phyloP scores from a whole-genome alignment of 2,113 vertebrate genomes.

The Meles meles region DNA sequence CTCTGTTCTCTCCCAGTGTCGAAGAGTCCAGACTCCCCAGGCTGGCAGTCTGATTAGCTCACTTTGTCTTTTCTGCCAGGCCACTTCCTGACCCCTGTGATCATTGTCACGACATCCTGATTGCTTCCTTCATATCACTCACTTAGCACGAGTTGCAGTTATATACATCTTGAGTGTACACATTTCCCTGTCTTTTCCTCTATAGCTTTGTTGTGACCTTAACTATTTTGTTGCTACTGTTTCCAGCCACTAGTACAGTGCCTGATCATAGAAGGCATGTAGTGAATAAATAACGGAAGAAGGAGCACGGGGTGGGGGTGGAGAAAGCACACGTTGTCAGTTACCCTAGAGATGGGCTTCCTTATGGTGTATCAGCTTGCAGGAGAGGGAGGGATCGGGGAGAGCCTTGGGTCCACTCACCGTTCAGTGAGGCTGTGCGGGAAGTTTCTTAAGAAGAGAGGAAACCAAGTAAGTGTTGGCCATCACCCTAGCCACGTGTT shows the following conservation, averaged over 20 bases:
- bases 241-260: background rate
- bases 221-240: background rate
- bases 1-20: background rate
- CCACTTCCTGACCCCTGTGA: background rate
- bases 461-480: background rate
- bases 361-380: background rate
- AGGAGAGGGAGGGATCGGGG: background rate
- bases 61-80: background rate
- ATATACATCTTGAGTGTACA: background rate
- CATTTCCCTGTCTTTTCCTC: background rate
- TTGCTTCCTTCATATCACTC: background rate
- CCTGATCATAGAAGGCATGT: background rate
- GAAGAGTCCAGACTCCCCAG: background rate
- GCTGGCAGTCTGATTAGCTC: background rate
- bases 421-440: background rate
- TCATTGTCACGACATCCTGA: background rate
- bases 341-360: background rate
- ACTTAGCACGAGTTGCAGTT: background rate
- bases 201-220: background rate
- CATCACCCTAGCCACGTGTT: background rate
- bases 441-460: background rate
- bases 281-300: background rate
- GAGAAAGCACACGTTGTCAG: rapidly evolving
- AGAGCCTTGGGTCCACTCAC: background rate
- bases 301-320: background rate